Evolutionary conservation across 2,113 vertebrate genomes (phyloP).

Genomic region (Lycaon pictus): DNA sequence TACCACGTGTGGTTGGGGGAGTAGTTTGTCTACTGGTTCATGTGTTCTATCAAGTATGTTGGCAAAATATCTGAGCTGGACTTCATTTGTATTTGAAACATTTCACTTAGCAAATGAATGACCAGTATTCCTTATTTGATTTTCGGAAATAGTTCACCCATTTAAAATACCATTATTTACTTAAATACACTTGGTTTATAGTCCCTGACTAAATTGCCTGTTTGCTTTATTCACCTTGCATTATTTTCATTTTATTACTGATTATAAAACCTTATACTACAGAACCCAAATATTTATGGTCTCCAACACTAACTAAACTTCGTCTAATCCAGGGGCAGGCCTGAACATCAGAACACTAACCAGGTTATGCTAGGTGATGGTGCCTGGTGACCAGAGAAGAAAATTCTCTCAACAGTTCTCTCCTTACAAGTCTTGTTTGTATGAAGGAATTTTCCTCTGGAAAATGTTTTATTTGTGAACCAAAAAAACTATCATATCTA

Average conservation of each 20-base stretch:
- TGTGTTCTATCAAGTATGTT: neutral
- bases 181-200: neutral
- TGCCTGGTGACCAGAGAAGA: neutral
- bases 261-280: neutral
- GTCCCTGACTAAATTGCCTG: neutral
- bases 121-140: neutral
- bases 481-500: neutral
- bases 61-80: neutral
- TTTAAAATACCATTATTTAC: neutral
- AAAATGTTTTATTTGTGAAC: slow-evolving; percentile 22
- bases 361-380: neutral
- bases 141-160: slow-evolving; percentile 1
- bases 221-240: neutral
- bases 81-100: neutral
- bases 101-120: neutral
- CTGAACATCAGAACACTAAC: neutral
- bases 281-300: neutral
- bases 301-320: neutral
- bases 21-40: neutral
- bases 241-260: slow-evolving; percentile 5
- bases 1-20: neutral
- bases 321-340: neutral
- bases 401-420: neutral
- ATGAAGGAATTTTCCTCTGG: neutral
- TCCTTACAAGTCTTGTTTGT: neutral